These are phyloP conservation scores for Mamestra configurata DNA, from an alignment of 1,140 invertebrate species.

Conservation along the genomic window DNA sequence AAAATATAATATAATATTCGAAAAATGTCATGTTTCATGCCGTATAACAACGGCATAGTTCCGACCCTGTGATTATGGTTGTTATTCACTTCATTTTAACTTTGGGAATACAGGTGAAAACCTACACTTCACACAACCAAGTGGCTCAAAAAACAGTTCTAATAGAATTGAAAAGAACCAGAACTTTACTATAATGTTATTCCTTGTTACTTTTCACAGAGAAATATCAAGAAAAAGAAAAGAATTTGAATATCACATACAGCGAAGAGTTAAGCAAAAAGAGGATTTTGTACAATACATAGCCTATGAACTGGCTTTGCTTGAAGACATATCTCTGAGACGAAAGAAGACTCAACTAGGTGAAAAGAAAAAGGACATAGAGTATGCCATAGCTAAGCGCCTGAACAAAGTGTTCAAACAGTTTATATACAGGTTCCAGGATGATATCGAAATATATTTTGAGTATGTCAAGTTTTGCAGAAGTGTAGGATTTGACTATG, in stretches of 20 bases:
- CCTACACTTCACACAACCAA: too few relatives aligned
- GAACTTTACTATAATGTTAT: too few relatives aligned
- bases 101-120: too few relatives aligned
- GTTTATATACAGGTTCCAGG: slow-evolving; percentile 89
- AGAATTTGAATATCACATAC: slow-evolving; percentile 92
- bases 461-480: slow-evolving; percentile 92
- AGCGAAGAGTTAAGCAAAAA: slow-evolving; percentile 90
- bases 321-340: slow-evolving; percentile 90
- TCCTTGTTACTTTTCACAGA: slow-evolving; percentile 87
- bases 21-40: too few relatives aligned
- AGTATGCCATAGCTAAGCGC: slow-evolving; percentile 90
- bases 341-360: slow-evolving; percentile 88
- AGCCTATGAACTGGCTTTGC: slow-evolving; percentile 91
- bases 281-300: slow-evolving; percentile 93
- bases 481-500: slow-evolving; percentile 88
- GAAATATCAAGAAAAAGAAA: slow-evolving; percentile 91
- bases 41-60: too few relatives aligned
- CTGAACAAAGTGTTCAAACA: slow-evolving; percentile 90
- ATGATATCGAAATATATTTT: slow-evolving; percentile 92
- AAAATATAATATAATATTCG: background rate
- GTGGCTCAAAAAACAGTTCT: too few relatives aligned
- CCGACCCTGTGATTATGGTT: too few relatives aligned
- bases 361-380: slow-evolving; percentile 90
- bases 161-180: too few relatives aligned
- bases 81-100: too few relatives aligned